Conservation (phyloP, 2,888 invertebrate genomes). For the Parapristionchus giblindavisi region DNA sequence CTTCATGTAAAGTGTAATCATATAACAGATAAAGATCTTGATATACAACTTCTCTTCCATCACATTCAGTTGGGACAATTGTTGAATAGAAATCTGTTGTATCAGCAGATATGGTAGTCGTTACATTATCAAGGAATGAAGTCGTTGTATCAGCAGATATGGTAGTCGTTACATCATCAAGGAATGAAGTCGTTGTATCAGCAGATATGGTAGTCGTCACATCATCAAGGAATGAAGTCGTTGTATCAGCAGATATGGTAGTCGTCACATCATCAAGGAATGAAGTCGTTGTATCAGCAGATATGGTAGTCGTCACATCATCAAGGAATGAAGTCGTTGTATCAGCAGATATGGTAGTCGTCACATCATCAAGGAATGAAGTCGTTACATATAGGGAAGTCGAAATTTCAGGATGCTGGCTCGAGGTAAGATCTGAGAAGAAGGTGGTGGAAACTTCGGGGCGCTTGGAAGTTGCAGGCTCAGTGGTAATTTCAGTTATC, state of each 20-base stretch:
- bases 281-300: background rate
- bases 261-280: background rate
- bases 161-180: background rate
- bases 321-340: background rate
- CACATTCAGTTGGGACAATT: background rate
- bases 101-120: background rate
- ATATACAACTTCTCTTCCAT: constrained; percentile 25
- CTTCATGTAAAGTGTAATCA: constrained; percentile 18
- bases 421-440: too few species aligned
- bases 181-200: background rate
- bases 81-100: background rate
- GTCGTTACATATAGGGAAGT: too few species aligned
- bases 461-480: too few species aligned
- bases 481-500: too few species aligned
- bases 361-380: background rate
- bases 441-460: too few species aligned
- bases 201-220: background rate
- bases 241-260: background rate
- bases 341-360: background rate
- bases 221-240: background rate
- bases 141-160: background rate
- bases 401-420: too few species aligned
- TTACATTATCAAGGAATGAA: background rate
- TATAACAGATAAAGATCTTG: constrained; percentile 14
- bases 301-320: too few species aligned